These are phyloP conservation scores for Vollenhovia emeryi DNA, from an alignment of 1,140 invertebrate genomes.

Conservation along the genomic window DNA sequence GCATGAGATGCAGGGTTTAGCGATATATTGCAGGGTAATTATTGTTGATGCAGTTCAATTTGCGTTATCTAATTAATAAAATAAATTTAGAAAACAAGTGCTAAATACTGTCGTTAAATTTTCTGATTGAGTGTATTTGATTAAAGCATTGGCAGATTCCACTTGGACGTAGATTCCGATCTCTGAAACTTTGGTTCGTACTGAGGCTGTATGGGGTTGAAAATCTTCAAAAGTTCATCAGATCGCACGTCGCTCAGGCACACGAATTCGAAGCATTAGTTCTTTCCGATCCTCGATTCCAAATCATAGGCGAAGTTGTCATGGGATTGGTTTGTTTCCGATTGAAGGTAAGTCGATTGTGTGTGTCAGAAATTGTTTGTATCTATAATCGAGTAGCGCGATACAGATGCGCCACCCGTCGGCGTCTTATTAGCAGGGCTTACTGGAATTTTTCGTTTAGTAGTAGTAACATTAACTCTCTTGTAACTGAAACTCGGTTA, in stretches of 20 bases:
- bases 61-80: neutral
- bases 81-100: constrained; percentile 4
- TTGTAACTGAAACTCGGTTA: too few species aligned
- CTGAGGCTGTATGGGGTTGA: constrained; percentile 95
- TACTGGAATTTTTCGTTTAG: too few species aligned
- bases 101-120: neutral
- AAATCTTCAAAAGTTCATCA: constrained; percentile 95
- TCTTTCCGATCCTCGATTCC: constrained; percentile 91
- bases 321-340: constrained; percentile 98
- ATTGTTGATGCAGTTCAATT: too few species aligned
- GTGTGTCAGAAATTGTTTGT: too few species aligned
- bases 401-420: too few species aligned
- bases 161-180: constrained; percentile 96
- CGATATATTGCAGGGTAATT: too few species aligned
- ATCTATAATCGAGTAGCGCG: too few species aligned
- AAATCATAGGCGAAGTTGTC: constrained; percentile 94
- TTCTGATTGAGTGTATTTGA: constrained; percentile 46
- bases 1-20: too few species aligned
- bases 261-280: constrained; percentile 93
- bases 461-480: too few species aligned
- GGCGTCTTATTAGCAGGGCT: too few species aligned
- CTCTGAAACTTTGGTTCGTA: constrained; percentile 99
- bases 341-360: constrained; percentile 90
- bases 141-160: constrained; percentile 98
- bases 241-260: constrained; percentile 92